phyloP scores from a whole-genome alignment of 2,113 vertebrate genomes.

The Callopanchax toddi region DNA sequence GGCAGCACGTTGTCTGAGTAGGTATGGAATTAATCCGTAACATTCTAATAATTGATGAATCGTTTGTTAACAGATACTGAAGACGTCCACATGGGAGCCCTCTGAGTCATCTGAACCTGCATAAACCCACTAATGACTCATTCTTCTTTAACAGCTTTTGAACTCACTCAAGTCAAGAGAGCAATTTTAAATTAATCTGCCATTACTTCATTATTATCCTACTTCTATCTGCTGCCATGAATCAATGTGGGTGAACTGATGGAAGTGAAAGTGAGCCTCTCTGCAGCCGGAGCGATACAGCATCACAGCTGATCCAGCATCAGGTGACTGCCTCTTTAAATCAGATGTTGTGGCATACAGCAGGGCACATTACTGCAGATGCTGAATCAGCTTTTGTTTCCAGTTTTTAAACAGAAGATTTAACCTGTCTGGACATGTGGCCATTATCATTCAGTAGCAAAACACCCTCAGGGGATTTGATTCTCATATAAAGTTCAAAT shows the following conservation, averaged over 20 bases:
- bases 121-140: not conserved
- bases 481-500: not conserved
- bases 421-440: too few relatives aligned
- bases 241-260: not conserved
- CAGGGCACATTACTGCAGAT: too few relatives aligned
- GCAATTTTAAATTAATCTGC: slow-evolving; percentile 8
- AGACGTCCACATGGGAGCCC: not conserved
- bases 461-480: slow-evolving; percentile 3
- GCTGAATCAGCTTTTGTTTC: too few relatives aligned
- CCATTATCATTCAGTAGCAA: not conserved
- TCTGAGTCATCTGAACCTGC: not conserved
- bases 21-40: not conserved
- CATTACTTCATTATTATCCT: slow-evolving; percentile 11
- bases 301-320: too few relatives aligned
- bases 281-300: slow-evolving; percentile 6
- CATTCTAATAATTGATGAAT: not conserved
- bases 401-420: too few relatives aligned
- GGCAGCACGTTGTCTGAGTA: not conserved
- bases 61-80: not conserved
- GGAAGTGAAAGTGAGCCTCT: slow-evolving; percentile 19
- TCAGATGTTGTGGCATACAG: too few relatives aligned
- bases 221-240: not conserved
- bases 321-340: not conserved
- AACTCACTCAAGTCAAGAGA: slow-evolving; percentile 2
- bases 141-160: not conserved